Base-by-base conservation (phyloP, 2,888 invertebrate species). In the Chymomyza amoena region DNA sequence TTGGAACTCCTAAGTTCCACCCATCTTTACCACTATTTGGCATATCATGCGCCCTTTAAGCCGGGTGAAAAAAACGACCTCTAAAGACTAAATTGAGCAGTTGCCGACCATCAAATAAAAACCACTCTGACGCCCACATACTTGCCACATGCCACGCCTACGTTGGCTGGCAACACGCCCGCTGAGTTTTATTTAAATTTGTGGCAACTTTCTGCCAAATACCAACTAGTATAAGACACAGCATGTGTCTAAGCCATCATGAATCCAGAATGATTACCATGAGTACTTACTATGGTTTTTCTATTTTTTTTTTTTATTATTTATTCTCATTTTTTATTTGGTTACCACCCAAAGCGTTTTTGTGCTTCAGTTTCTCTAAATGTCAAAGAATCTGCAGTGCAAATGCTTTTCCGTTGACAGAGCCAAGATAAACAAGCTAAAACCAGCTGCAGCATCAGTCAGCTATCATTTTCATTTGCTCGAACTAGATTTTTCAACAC, bases 341-440 rank as follows among this genome's bases (percentile, higher is more conserved):
- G 56, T 61, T 64, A 54, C 62, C 56, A 28, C 56, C 39, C 52
- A 50, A 15, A 10, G 16, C 52, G 63, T 50, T 20, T 54, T 68
- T 70, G 51, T 5, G 59, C 56, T 15, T 25, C 64, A 25, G 60
- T 64, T 79, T 69, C 79, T 70, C 81, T 68, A 84, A 83, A 86
- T 83, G 87, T 75, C 79, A 79, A 70, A 77, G 67, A 70, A 61
- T 75, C 73, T 67, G 52, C n/a, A 18, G 16, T 16, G 20, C 16
- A 54, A 54, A 54, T 57, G 62, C 62, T 36, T 60, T 62, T 69
- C 68, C 74, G 69, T 66, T 72, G 78, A 78, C 76, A 78, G 86
- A 52, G 72, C 64, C 70, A 78, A 73, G 84, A 86, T 81, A 87
- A 84, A 83, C 84, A 78, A 81, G 70, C 71, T 70, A 66, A n/a